Percentiles rank a stretch among this genome's conserved stretches.
These are phyloP conservation scores for Siniperca scherzeri DNA, from an alignment of 2,797 vertebrate genomes.

Conservation along the genomic window DNA sequence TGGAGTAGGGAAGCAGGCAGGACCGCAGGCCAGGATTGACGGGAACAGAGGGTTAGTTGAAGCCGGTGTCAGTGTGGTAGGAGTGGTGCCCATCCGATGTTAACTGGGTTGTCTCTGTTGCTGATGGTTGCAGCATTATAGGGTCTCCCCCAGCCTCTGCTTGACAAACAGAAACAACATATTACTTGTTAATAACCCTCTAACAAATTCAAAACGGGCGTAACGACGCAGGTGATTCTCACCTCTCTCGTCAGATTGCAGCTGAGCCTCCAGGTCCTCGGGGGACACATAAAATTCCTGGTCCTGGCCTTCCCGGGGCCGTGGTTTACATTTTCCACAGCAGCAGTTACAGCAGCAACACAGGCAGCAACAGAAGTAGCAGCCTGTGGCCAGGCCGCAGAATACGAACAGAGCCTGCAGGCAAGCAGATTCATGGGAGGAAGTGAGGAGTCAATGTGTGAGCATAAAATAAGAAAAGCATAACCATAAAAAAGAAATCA, in stretches of 20 bases:
- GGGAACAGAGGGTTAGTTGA: constrained; percentile 88
- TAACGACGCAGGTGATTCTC: constrained; percentile 48
- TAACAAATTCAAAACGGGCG: not conserved
- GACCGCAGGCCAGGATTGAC: constrained; percentile 64
- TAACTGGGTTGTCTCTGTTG: constrained; percentile 98
- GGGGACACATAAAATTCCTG: constrained; percentile 97
- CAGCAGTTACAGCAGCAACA: constrained; percentile 99
- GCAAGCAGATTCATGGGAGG: not conserved
- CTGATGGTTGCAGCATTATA: constrained; percentile 95
- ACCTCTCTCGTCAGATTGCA: constrained; percentile 98
- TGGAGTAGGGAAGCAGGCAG: constrained; percentile 83
- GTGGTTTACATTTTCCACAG: constrained; percentile 98
- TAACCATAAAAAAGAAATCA: not conserved
- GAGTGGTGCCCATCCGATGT: constrained; percentile 93
- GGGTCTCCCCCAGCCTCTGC: constrained; percentile 88
- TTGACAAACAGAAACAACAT: constrained; percentile 24
- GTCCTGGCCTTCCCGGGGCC: constrained; percentile 93
- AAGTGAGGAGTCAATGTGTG: not conserved
- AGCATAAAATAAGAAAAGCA: not conserved
- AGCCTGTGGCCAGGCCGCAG: constrained; percentile 96
- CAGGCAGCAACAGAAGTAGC: constrained; percentile 99
- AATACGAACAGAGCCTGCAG: constrained; percentile 94
- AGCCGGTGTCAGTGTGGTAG: constrained; percentile 96
- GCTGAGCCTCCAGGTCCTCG: constrained; percentile 98
- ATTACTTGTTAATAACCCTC: not conserved